Evolutionary conservation across 2,113 vertebrate species (phyloP).

Genomic region (Pica pica): DNA sequence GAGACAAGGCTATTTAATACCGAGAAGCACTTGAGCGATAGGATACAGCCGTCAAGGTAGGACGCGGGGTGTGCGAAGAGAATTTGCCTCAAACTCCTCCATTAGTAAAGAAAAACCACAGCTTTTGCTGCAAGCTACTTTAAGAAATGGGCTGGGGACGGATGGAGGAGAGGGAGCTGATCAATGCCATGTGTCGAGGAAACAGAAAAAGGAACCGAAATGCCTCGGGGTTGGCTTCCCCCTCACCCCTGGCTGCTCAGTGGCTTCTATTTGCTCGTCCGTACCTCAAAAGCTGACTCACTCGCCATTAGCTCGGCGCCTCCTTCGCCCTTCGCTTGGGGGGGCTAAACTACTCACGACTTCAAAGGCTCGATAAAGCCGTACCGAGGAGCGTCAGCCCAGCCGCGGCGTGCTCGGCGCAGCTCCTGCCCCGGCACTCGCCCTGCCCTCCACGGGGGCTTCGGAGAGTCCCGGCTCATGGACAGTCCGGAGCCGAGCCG

Average conservation of each 20-base stretch:
- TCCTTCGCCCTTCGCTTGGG: neutral
- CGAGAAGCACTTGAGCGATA: neutral
- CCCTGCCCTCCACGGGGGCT: neutral
- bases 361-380: neutral
- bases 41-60: neutral
- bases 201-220: neutral
- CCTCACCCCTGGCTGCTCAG: neutral
- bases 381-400: neutral
- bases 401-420: too few species aligned
- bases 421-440: neutral
- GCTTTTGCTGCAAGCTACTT: neutral
- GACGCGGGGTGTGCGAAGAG: neutral
- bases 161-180: neutral
- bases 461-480: fast-evolving
- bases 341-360: neutral
- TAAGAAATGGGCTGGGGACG: neutral
- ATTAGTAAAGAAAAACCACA: neutral
- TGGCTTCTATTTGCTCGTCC: neutral
- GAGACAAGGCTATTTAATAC: neutral
- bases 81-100: neutral
- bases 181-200: neutral
- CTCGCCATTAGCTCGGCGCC: neutral
- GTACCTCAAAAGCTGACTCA: conserved; percentile 49
- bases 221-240: neutral
- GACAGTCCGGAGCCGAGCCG: neutral